Base-by-base conservation (phyloP, 2,888 invertebrate species). In the Polydrusus pterygomalis region DNA sequence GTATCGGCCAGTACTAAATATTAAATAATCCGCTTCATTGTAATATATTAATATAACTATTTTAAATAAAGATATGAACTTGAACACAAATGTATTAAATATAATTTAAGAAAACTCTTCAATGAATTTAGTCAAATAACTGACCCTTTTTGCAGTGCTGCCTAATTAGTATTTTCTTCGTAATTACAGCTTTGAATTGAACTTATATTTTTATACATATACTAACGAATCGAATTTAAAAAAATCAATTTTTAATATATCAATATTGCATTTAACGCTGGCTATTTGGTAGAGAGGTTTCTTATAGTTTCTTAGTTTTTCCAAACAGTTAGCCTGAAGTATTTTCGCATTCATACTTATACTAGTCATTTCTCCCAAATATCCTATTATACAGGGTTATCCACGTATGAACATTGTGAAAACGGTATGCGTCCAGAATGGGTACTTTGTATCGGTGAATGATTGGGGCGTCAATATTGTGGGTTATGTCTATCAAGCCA, bases 401-500 rank as follows among this genome's bases (percentile, higher is more conserved):
- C 20, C 62, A 43, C 63, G 80, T 77, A 75, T 80, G 68, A 74
- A 73, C 77, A 70, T 75, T 75, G 80, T 64, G 75, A 75, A 80
- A 58, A 63, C 58, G 70, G 78, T 68, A 65, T 79, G 80, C 79
- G 73, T 83, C 83, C 82, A 74, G 82, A 83, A 83, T 80, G 79
- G 72, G 80, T 70, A 63, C 54, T 74, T 75, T 82, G 81, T 72
- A 82, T 65, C 77, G 47, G 70, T 80, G 86, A 65, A 79, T 70
- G 81, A 51, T 75, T 84, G 85, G 83, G 84, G 86, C 86, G 85
- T 85, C 85, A 87, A 87, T 84, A 86, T 87, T 86, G 87, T 86
- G 85, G 87, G 85, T 87, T 84, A 84, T 85, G 86, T 85, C 86
- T 87, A 86, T 87, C 87, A 87, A 87, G 87, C 87, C 85, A 83